Evolutionary conservation across 2,797 vertebrate genomes (phyloP).

Genomic region (Chanos chanos): DNA sequence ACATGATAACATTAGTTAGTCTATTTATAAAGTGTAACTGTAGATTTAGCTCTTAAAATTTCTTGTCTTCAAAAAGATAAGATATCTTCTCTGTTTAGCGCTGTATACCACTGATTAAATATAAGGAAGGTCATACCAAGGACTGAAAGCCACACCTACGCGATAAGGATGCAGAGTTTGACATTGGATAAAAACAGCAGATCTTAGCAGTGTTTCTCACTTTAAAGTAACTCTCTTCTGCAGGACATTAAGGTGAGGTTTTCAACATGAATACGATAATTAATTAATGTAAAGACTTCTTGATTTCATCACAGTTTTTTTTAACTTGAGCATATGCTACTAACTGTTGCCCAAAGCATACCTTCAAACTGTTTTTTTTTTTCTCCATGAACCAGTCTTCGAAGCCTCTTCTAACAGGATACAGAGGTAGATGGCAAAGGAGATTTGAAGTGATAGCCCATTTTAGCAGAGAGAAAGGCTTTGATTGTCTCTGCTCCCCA

Average conservation of each 20-base stretch:
- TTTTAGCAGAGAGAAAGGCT: conserved; percentile 80
- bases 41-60: too few relatives aligned
- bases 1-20: too few relatives aligned
- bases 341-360: conserved; percentile 15
- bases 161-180: conserved; percentile 10
- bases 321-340: not conserved
- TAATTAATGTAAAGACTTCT: not conserved
- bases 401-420: conserved; percentile 63
- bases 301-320: conserved; percentile 4
- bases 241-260: conserved; percentile 6
- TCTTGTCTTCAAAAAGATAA: too few relatives aligned
- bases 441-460: conserved; percentile 85
- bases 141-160: not conserved
- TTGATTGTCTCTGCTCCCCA: conserved; percentile 78
- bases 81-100: not conserved
- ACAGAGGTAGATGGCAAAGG: conserved; percentile 69
- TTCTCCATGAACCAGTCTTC: conserved; percentile 37
- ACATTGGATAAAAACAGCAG: not conserved
- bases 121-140: conserved; percentile 1
- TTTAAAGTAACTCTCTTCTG: not conserved
- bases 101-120: not conserved
- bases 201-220: not conserved
- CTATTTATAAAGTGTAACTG: too few relatives aligned
- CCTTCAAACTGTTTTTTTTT: conserved; percentile 33
- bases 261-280: not conserved